These are phyloP conservation scores for Dysdera silvatica DNA, from an alignment of 1,140 invertebrate species.

Conservation along the genomic window DNA sequence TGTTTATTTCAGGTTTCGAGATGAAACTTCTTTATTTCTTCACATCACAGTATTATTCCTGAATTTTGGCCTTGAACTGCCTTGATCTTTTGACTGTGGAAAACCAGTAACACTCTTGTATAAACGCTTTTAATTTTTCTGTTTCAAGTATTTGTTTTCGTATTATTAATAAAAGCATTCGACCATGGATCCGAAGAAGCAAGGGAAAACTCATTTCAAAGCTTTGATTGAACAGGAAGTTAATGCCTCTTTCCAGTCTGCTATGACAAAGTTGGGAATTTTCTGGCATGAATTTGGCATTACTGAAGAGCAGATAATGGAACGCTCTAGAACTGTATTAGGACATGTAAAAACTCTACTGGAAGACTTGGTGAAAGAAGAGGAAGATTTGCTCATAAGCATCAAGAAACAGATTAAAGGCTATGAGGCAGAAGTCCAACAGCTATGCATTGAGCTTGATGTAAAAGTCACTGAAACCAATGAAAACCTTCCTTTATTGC, in stretches of 20 bases:
- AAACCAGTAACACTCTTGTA: too few relatives aligned
- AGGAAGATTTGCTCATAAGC: background rate
- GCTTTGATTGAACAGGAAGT: background rate
- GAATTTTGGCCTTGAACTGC: too few relatives aligned
- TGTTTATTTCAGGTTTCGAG: too few relatives aligned
- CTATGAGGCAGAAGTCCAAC: conserved; percentile 1
- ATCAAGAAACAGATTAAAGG: background rate
- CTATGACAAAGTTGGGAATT: background rate
- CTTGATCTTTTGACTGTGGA: too few relatives aligned
- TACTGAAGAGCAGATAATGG: background rate
- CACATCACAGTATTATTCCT: too few relatives aligned
- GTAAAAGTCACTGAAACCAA: background rate
- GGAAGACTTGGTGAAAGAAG: conserved; percentile 9
- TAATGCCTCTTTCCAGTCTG: background rate
- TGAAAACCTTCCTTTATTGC: background rate
- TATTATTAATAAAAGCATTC: too few relatives aligned
- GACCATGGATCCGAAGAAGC: too few relatives aligned
- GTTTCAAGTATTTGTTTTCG: too few relatives aligned
- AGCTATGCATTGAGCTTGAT: background rate
- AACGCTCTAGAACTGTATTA: background rate
- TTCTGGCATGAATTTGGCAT: conserved; percentile 14
- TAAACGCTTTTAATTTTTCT: too few relatives aligned
- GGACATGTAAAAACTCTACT: conserved; percentile 5
- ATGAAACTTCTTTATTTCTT: too few relatives aligned
- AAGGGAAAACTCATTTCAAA: too few relatives aligned